These are phyloP conservation scores for Philotrypesis tridentata DNA, from an alignment of 1,140 invertebrate species.

Conservation along the genomic window DNA sequence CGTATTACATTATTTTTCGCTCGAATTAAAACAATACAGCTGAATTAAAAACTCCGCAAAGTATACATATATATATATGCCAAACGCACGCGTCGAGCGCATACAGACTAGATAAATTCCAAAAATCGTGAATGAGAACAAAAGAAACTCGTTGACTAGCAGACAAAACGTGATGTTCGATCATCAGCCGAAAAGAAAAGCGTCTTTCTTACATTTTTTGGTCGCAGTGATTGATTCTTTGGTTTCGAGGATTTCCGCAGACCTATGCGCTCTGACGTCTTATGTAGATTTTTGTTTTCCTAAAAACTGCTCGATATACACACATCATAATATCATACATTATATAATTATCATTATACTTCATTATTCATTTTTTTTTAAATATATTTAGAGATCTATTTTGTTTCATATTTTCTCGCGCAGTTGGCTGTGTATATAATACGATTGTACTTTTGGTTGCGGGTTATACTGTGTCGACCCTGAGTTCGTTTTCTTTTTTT, in stretches of 20 bases:
- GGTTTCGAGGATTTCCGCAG: conserved; percentile 26
- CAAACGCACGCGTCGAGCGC: neutral
- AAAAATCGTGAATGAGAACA: conserved; percentile 26
- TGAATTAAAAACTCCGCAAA: conserved; percentile 47
- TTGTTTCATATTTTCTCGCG: conserved; percentile 48
- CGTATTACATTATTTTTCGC: neutral
- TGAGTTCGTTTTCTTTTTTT: conserved; percentile 64
- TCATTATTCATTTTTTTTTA: conserved; percentile 51
- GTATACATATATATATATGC: neutral
- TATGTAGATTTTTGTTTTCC: neutral
- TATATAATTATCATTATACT: no score
- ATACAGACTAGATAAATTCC: conserved; percentile 45
- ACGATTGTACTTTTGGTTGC: conserved; percentile 74
- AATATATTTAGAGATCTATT: conserved; percentile 66
- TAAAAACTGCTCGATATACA: neutral
- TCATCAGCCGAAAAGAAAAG: neutral
- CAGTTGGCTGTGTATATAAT: conserved; percentile 70
- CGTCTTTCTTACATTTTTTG: no score
- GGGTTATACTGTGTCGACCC: conserved; percentile 71
- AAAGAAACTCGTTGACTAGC: conserved; percentile 35
- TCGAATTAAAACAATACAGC: conserved; percentile 45
- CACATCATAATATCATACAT: neutral
- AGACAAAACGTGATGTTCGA: neutral
- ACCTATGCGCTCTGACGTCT: neutral
- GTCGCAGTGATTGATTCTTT: conserved; percentile 21